Percentiles rank a stretch among this genome's conserved stretches.
Evolutionary conservation across 2,888 invertebrate species (phyloP).

Genomic region (Atrina japonica): DNA sequence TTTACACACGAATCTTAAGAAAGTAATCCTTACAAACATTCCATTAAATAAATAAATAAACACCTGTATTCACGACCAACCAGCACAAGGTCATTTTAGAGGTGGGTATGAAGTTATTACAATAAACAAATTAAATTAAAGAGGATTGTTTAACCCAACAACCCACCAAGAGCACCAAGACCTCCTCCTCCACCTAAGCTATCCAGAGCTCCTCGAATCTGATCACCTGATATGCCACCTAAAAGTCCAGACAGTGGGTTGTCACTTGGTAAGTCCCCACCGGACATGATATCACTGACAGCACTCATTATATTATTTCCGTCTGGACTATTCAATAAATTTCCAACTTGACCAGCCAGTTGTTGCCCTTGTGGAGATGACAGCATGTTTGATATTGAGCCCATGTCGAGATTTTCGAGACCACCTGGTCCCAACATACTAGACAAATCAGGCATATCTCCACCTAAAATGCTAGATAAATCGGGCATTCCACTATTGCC

Average conservation of each 20-base stretch:
- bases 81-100: too few relatives aligned
- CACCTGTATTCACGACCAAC: too few relatives aligned
- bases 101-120: too few relatives aligned
- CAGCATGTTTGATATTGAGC: constrained; percentile 20
- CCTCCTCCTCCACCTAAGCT: constrained; percentile 28
- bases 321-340: constrained; percentile 30
- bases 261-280: constrained; percentile 4
- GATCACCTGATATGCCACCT: constrained; percentile 4
- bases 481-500: constrained; percentile 13
- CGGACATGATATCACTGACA: constrained; percentile 25
- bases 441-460: constrained; percentile 18
- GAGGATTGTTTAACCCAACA: constrained; percentile 5
- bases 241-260: constrained; percentile 2
- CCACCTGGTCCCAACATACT: constrained; percentile 10
- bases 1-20: too few relatives aligned
- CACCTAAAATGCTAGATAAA: constrained; percentile 7
- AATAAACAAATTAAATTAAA: too few relatives aligned
- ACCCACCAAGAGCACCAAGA: constrained; percentile 22
- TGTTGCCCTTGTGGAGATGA: constrained; percentile 21
- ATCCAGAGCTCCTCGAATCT: constrained; percentile 9
- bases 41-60: too few relatives aligned
- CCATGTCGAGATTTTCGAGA: constrained; percentile 21
- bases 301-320: constrained; percentile 25
- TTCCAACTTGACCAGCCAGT: constrained; percentile 8
- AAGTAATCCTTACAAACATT: too few relatives aligned